phyloP scores from a whole-genome alignment of 2,113 vertebrate genomes.

The Paraplagusia blochii region DNA sequence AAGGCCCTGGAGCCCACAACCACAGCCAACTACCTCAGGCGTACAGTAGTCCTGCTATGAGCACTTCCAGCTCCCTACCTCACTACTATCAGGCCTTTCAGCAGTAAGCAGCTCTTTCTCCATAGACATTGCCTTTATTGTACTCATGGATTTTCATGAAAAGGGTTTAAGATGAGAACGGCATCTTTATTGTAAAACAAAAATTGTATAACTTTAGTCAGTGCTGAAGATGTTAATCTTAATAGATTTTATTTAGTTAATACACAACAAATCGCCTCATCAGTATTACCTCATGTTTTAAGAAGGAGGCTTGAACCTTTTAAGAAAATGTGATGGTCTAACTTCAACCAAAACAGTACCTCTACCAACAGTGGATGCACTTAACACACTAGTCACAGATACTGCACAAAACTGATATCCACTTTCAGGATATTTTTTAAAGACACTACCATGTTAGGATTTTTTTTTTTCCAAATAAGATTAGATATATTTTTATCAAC shows the following conservation, averaged over 20 bases:
- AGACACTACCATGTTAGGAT: neutral
- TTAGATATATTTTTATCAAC: neutral
- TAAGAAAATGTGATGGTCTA: conserved; percentile 26
- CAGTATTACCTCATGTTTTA: conserved; percentile 74
- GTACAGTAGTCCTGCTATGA: conserved; percentile 86
- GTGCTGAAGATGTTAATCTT: conserved; percentile 43
- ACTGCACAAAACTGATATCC: conserved; percentile 6
- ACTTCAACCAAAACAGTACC: conserved; percentile 55
- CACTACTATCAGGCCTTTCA: conserved; percentile 98
- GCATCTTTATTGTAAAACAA: conserved; percentile 33
- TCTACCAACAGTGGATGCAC: conserved; percentile 41
- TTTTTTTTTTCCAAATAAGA: neutral
- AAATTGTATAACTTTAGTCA: conserved; percentile 46
- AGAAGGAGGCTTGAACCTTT: conserved; percentile 52
- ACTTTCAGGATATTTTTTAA: neutral
- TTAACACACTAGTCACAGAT: conserved; percentile 25
- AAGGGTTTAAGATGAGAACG: conserved; percentile 26
- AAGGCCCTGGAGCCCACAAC: conserved; percentile 59
- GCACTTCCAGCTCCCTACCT: conserved; percentile 88
- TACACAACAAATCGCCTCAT: conserved; percentile 72
- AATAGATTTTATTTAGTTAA: conserved; percentile 32
- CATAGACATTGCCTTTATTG: conserved; percentile 16
- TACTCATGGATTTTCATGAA: conserved; percentile 13
- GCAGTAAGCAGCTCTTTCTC: conserved; percentile 59
- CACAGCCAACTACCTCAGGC: conserved; percentile 88